These are phyloP conservation scores for Hyperoodon ampullatus DNA, from an alignment of 2,113 vertebrate genomes.

Conservation along the genomic window DNA sequence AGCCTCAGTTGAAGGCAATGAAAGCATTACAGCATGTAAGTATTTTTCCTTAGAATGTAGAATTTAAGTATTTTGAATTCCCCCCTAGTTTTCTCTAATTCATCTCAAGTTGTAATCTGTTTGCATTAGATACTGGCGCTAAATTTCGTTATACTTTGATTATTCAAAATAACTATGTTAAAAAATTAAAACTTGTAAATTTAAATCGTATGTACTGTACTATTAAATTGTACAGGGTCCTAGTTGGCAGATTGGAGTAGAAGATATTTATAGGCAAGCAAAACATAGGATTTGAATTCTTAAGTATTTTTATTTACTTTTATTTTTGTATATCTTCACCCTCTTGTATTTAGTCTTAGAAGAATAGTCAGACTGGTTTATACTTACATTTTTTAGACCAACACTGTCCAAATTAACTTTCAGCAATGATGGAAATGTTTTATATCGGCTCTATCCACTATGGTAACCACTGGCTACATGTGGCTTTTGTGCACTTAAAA, in stretches of 20 bases:
- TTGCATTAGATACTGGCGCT: neutral
- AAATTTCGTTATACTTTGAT: neutral
- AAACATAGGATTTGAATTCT: neutral
- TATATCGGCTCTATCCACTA: neutral
- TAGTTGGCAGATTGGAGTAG: neutral
- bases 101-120: constrained; percentile 1
- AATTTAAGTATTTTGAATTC: constrained; percentile 9
- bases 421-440: neutral
- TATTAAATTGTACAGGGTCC: constrained; percentile 1
- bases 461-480: neutral
- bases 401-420: neutral
- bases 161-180: constrained; percentile 12
- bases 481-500: neutral
- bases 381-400: neutral
- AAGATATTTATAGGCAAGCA: neutral
- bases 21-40: constrained; percentile 98
- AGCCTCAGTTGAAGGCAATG: constrained; percentile 97
- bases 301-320: neutral
- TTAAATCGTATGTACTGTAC: neutral
- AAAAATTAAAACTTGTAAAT: neutral
- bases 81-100: neutral
- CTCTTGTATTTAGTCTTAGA: neutral
- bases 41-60: constrained; percentile 50
- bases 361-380: neutral
- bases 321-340: neutral